These are phyloP conservation scores for Psittacula cyanocephala DNA, from an alignment of 2,113 vertebrate species.

Conservation along the genomic window DNA sequence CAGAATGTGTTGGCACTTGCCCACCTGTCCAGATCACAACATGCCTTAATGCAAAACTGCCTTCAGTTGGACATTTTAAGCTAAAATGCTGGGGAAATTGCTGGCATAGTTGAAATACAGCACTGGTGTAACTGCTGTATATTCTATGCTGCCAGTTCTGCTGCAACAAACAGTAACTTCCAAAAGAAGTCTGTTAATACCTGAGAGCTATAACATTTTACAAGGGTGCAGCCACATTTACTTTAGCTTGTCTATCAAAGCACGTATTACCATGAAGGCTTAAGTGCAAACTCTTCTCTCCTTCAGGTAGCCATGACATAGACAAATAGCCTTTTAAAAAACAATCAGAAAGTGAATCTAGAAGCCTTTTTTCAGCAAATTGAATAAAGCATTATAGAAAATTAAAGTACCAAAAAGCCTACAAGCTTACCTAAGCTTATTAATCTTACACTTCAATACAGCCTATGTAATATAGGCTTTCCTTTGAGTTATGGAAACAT, in stretches of 20 bases:
- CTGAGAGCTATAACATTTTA: background rate
- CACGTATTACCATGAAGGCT: background rate
- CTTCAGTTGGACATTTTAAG: background rate
- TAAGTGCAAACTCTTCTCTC: background rate
- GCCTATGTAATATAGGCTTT: background rate
- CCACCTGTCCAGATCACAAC: background rate
- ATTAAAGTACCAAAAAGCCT: background rate
- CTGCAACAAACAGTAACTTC: background rate
- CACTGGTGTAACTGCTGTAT: background rate
- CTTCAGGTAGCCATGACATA: background rate
- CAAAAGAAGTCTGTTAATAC: background rate
- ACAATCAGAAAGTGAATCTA: background rate
- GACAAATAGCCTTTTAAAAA: background rate
- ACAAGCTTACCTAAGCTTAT: background rate
- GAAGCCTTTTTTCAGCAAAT: background rate
- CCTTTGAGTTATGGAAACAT: background rate
- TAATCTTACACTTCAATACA: background rate
- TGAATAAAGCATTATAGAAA: background rate
- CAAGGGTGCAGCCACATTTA: background rate
- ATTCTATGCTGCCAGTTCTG: background rate
- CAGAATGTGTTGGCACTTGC: accelerated
- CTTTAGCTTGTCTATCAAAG: constrained; percentile 6
- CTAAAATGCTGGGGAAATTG: background rate
- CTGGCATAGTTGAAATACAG: background rate
- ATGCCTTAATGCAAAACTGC: background rate